Conservation (phyloP, 1,140 invertebrate species). For the Caenorhabditis briggsae region DNA sequence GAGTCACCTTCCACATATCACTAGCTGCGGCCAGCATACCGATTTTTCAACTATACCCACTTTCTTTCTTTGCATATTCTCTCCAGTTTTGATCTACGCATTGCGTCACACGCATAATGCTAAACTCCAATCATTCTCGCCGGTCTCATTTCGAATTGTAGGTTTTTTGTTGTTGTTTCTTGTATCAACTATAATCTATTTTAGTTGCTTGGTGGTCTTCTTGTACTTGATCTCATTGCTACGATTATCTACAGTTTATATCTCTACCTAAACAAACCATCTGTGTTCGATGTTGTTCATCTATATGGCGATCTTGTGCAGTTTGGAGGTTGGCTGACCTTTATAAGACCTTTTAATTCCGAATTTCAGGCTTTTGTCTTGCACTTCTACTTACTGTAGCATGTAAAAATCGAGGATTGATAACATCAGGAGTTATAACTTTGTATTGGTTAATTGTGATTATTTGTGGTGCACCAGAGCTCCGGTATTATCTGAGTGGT, state of each 20-base stretch:
- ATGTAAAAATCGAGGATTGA: slow-evolving; percentile 87
- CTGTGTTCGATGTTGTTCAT: slow-evolving; percentile 40
- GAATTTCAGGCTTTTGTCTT: slow-evolving; percentile 76
- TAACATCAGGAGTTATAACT: slow-evolving; percentile 89
- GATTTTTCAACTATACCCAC: slow-evolving; percentile 89
- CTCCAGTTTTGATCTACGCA: slow-evolving; percentile 85
- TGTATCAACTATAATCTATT: slow-evolving; percentile 60
- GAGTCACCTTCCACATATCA: slow-evolving; percentile 84
- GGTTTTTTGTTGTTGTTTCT: too few relatives aligned
- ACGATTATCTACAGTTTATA: slow-evolving; percentile 52
- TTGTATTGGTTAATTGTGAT: slow-evolving; percentile 87
- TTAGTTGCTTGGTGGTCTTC: slow-evolving; percentile 74
- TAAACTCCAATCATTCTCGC: slow-evolving; percentile 86
- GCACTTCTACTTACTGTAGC: slow-evolving; percentile 83
- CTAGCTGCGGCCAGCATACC: slow-evolving; percentile 89
- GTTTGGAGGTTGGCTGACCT: background rate
- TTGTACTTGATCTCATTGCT: slow-evolving; percentile 60
- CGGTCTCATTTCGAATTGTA: slow-evolving; percentile 86
- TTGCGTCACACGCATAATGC: slow-evolving; percentile 84
- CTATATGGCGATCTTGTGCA: slow-evolving; percentile 60
- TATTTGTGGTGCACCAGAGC: slow-evolving; percentile 75
- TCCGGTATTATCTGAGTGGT: slow-evolving; percentile 15
- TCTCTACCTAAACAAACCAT: background rate
- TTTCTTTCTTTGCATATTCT: slow-evolving; percentile 86
- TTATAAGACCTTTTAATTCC: background rate